Evolutionary conservation across 2,888 invertebrate genomes (phyloP).

Genomic region (Philaethria dido): DNA sequence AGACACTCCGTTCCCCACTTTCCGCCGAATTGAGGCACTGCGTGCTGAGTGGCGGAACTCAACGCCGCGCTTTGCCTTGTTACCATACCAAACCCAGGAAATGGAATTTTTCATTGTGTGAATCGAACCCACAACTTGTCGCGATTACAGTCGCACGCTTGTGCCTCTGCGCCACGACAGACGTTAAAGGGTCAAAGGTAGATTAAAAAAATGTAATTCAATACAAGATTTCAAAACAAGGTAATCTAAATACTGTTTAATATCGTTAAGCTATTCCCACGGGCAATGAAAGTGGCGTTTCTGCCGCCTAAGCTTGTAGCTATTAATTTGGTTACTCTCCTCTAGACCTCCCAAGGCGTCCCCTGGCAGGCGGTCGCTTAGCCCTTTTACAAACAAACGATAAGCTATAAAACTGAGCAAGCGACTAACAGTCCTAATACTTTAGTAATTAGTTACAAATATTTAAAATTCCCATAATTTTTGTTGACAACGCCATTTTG

Average conservation of each 20-base stretch:
- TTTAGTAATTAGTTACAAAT: conserved; percentile 33
- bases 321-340: conserved; percentile 64
- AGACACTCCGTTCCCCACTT: too few relatives aligned
- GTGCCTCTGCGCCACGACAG: too few relatives aligned
- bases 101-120: too few relatives aligned
- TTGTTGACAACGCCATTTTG: conserved; percentile 29
- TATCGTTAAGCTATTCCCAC: conserved; percentile 48
- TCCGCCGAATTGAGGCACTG: too few relatives aligned
- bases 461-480: conserved; percentile 54
- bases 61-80: too few relatives aligned
- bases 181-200: background rate
- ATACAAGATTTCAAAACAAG: conserved; percentile 44
- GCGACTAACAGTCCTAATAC: conserved; percentile 36
- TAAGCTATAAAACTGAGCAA: conserved; percentile 35
- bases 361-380: conserved; percentile 55
- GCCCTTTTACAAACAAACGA: conserved; percentile 61
- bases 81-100: too few relatives aligned
- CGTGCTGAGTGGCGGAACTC: too few relatives aligned
- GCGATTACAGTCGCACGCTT: too few relatives aligned
- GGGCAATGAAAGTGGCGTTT: conserved; percentile 37
- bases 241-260: conserved; percentile 43
- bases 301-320: conserved; percentile 54
- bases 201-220: conserved; percentile 15
- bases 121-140: too few relatives aligned
- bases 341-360: conserved; percentile 73